Base-by-base conservation (phyloP, 2,797 vertebrate species). In the Anguilla obscura region DNA sequence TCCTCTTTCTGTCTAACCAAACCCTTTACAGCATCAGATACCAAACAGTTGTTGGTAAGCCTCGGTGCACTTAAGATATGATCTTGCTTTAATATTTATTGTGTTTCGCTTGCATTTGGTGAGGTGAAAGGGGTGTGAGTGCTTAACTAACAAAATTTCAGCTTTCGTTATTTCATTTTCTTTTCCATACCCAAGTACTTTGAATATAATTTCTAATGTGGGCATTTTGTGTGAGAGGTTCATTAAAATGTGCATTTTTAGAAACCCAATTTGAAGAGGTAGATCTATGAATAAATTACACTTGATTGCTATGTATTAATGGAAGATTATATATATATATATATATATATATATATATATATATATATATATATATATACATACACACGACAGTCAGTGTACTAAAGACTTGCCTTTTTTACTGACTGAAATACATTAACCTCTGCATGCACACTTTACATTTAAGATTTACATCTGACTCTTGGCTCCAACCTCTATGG, bases 21-120 rank as follows among this genome's bases (percentile, higher is more conserved):
- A 95, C 94, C 94, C 93, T 95, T 94, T 94, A 94, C 94, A 94
- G 94, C 93, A 84, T 93, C 94, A 95, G 93, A 95, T 93, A 96
- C 95, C 95, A 96, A 96, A 95, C 93, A 93, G 93, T 94, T 93
- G 92, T 92, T 94, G 93, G 93, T 94, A 93, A 95, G 93, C 86
- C 54, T 87, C 12, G 85, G 54, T 88, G 87, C 87, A 86, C 94
- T 94, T 94, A 94, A 94, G 93, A 92, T 95, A 94, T 93, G 91
- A 94, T 92, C 92, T 92, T 92, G 93, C 94, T 95, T 95, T 94
- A 94, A 94, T 92, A 84, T 50, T 84, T 45, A 50, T 83, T 86
- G 36, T n/a, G 45, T 90, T 93, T 91, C 91, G 89, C 89, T 91
- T 88, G 92, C 88, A 90, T 92, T 84, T 83, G 36, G 45, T 24